Evolutionary conservation across 2,797 vertebrate genomes (phyloP).

Genomic region (Botia kubotai): DNA sequence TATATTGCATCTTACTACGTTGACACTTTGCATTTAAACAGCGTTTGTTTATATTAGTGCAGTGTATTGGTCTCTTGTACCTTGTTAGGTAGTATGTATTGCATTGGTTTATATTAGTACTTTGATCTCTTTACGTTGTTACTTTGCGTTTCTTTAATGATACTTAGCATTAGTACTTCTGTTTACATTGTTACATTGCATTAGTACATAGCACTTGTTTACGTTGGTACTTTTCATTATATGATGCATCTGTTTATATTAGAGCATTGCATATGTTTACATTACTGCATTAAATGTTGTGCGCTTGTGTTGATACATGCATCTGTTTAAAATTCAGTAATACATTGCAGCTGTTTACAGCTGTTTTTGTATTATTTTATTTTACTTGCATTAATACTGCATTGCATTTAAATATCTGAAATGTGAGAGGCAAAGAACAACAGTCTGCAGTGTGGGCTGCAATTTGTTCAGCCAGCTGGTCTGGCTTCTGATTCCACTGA

Average conservation of each 20-base stretch:
- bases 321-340: neutral
- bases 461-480: conserved; percentile 33
- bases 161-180: neutral
- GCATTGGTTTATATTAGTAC: too few species aligned
- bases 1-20: neutral
- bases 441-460: conserved; percentile 33
- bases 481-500: conserved; percentile 31
- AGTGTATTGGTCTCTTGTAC: too few species aligned
- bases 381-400: neutral
- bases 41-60: neutral
- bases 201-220: neutral
- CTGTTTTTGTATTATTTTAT: neutral
- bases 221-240: neutral
- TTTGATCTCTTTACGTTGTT: too few species aligned
- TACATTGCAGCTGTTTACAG: neutral
- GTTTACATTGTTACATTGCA: neutral
- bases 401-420: conserved; percentile 4
- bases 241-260: too few species aligned
- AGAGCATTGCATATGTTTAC: neutral
- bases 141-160: too few species aligned
- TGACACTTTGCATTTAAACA: neutral
- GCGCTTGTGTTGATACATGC: neutral
- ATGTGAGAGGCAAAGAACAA: neutral
- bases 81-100: too few species aligned
- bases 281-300: too few species aligned